Evolutionary conservation across 2,113 vertebrate genomes (phyloP).

Genomic region (Nothobranchius kuhntae): DNA sequence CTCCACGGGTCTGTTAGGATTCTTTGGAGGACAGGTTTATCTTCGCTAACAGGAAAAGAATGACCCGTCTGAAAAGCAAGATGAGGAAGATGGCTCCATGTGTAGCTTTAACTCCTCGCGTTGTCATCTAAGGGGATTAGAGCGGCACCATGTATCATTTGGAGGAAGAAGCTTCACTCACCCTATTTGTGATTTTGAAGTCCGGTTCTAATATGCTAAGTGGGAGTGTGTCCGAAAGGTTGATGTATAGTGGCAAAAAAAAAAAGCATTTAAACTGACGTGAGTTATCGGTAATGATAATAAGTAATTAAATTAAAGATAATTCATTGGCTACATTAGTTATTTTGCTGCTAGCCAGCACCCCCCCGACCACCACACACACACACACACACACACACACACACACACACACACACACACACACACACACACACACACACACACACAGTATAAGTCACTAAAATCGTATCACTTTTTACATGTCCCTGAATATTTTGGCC

Average conservation of each 20-base stretch:
- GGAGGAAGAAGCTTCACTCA: constrained; percentile 68
- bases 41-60: constrained; percentile 69
- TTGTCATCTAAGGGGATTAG: constrained; percentile 66
- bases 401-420: too few species aligned
- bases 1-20: constrained; percentile 56
- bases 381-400: constrained; percentile 1
- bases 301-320: constrained; percentile 89
- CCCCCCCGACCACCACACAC: too few species aligned
- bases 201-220: constrained; percentile 78
- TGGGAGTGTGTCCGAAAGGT: constrained; percentile 76
- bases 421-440: background rate
- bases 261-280: constrained; percentile 80
- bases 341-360: constrained; percentile 73
- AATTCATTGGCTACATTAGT: constrained; percentile 95
- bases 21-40: constrained; percentile 67
- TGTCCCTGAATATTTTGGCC: constrained; percentile 45
- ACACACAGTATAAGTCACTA: constrained; percentile 1
- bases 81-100: constrained; percentile 65
- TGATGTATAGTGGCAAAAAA: constrained; percentile 86
- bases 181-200: constrained; percentile 65
- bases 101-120: constrained; percentile 67
- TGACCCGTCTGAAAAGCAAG: constrained; percentile 67
- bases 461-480: constrained; percentile 37
- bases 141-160: constrained; percentile 73
- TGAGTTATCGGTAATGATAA: constrained; percentile 85